These are phyloP conservation scores for Drosophila paranaensis DNA, from an alignment of 2,888 invertebrate genomes.

Conservation along the genomic window DNA sequence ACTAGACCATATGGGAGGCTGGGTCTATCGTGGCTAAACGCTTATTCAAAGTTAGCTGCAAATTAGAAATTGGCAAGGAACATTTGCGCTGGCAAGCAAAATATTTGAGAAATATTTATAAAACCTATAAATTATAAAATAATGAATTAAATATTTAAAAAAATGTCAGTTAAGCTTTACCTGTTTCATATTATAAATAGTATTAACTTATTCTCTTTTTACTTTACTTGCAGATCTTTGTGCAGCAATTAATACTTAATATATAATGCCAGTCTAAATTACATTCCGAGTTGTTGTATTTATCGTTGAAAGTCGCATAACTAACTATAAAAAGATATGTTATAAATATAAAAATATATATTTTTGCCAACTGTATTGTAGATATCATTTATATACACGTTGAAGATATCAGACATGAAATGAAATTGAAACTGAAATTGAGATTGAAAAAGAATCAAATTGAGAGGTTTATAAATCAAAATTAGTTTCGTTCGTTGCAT, in stretches of 20 bases:
- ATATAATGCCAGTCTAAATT: slow-evolving; percentile 23
- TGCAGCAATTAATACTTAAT: slow-evolving; percentile 18
- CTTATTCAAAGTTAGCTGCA: slow-evolving; percentile 6
- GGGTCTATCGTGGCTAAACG: slow-evolving; percentile 57
- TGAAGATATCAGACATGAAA: slow-evolving; percentile 33
- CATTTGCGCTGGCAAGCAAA: background rate
- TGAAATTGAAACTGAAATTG: slow-evolving; percentile 4
- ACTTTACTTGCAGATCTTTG: slow-evolving; percentile 24
- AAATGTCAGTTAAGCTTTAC: no score
- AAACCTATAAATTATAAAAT: background rate
- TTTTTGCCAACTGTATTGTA: slow-evolving; percentile 52
- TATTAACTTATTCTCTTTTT: background rate
- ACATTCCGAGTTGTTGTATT: slow-evolving; percentile 71
- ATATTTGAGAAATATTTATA: no score
- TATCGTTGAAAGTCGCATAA: slow-evolving; percentile 57
- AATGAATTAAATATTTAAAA: no score
- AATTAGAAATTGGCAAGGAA: background rate
- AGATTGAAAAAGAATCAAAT: background rate
- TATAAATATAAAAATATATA: slow-evolving; percentile 23
- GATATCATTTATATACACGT: slow-evolving; percentile 36
- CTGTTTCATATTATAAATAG: background rate
- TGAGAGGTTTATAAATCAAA: slow-evolving; percentile 38
- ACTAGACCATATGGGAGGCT: slow-evolving; percentile 85
- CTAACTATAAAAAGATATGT: slow-evolving; percentile 34
- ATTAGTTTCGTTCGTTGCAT: slow-evolving; percentile 30